Evolutionary conservation across 2,888 invertebrate genomes (phyloP).

Genomic region (Apomyelois bistriatella): DNA sequence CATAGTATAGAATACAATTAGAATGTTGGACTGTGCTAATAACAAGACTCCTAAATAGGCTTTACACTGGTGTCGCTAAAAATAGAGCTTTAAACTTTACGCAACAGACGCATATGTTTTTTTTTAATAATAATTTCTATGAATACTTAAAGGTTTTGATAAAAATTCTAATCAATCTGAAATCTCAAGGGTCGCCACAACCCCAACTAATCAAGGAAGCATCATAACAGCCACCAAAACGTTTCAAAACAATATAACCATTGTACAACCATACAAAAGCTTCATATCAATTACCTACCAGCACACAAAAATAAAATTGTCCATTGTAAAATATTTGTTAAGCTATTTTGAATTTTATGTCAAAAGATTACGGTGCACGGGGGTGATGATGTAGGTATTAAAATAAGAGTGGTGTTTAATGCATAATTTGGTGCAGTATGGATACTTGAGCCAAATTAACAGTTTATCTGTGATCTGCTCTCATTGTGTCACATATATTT

Average conservation of each 20-base stretch:
- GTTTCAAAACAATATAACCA: constrained; percentile 58
- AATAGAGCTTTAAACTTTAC: too few relatives aligned
- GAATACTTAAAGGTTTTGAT: constrained; percentile 14
- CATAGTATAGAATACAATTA: too few relatives aligned
- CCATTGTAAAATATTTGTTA: not conserved
- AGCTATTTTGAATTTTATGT: constrained; percentile 23
- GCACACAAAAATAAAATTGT: constrained; percentile 18
- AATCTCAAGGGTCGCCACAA: constrained; percentile 38
- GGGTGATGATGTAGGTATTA: constrained; percentile 5
- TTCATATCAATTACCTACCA: constrained; percentile 59
- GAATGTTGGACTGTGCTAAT: too few relatives aligned
- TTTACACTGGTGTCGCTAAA: too few relatives aligned
- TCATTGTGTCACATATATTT: constrained; percentile 67
- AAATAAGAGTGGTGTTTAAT: constrained; percentile 29
- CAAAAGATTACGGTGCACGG: constrained; percentile 17
- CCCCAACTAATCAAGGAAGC: constrained; percentile 48
- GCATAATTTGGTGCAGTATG: constrained; percentile 53
- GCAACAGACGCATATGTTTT: too few relatives aligned
- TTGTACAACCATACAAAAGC: constrained; percentile 56
- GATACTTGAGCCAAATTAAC: constrained; percentile 76
- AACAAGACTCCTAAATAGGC: too few relatives aligned
- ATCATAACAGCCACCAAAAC: constrained; percentile 43
- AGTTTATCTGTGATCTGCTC: constrained; percentile 69
- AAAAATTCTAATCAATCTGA: constrained; percentile 45
- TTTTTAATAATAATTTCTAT: not conserved